Percentiles rank a stretch among this genome's conserved stretches.
These are phyloP conservation scores for Noctuana brunneofusca DNA, from an alignment of 2,888 invertebrate genomes.

Conservation along the genomic window DNA sequence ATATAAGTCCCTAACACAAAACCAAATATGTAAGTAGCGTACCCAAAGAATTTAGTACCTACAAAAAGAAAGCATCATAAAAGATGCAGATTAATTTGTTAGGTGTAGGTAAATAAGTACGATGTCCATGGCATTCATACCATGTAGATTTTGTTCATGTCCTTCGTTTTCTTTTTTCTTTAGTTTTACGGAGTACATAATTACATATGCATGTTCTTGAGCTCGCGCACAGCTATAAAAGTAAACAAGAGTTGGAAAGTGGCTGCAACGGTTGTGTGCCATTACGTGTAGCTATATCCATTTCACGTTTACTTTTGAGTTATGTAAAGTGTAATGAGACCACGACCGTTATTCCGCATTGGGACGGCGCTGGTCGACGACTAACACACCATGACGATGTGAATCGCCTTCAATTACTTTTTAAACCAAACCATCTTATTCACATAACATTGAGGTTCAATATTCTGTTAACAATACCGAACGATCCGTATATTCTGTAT, in stretches of 20 bases:
- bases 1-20: not conserved
- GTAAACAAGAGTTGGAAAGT: conserved; percentile 35
- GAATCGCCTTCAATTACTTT: not conserved
- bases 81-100: not conserved
- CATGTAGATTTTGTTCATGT: not conserved
- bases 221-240: not conserved
- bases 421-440: conserved; percentile 26
- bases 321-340: conserved; percentile 50
- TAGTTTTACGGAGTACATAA: not conserved
- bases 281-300: conserved; percentile 40
- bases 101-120: not conserved
- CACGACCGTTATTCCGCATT: conserved; percentile 44
- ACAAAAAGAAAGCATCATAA: too few species aligned
- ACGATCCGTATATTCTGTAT: not conserved
- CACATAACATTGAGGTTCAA: conserved; percentile 16
- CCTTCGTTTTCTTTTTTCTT: not conserved
- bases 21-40: too few species aligned
- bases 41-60: too few species aligned
- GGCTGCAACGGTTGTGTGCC: conserved; percentile 33
- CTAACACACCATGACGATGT: conserved; percentile 38
- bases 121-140: not conserved
- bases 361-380: conserved; percentile 38
- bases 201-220: not conserved
- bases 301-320: conserved; percentile 49
- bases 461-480: not conserved